phyloP scores from a whole-genome alignment of 2,888 invertebrate genomes.

The Hylaea fasciaria region DNA sequence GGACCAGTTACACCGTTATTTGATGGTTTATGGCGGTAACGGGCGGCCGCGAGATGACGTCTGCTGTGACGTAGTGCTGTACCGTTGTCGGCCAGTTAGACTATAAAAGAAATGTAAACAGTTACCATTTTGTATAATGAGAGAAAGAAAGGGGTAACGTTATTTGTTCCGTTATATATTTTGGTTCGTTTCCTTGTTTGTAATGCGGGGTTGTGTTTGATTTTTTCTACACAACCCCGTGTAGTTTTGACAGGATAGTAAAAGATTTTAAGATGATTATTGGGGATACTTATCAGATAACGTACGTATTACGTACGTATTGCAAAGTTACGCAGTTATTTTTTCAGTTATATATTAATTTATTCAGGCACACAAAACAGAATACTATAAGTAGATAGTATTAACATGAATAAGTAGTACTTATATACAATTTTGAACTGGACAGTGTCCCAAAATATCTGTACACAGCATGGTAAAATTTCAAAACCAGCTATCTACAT shows the following conservation, averaged over 20 bases:
- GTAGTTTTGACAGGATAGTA: not conserved
- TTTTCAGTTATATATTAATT: no score
- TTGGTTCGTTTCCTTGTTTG: conserved; percentile 21
- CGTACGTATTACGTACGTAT: no score
- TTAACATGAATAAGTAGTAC: no score
- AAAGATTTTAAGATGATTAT: no score
- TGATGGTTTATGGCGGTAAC: conserved; percentile 67
- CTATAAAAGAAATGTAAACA: conserved; percentile 50
- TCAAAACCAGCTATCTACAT: no score
- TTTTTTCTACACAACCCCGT: not conserved
- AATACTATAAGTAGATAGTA: no score
- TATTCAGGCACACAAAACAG: no score
- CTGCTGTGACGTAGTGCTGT: conserved; percentile 35
- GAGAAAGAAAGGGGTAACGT: conserved; percentile 50
- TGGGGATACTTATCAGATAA: no score
- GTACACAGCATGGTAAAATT: no score
- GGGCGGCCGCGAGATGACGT: conserved; percentile 51
- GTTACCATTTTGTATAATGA: conserved; percentile 66
- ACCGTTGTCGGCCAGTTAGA: conserved; percentile 41
- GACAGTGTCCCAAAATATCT: no score
- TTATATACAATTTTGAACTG: no score
- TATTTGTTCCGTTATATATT: conserved; percentile 39
- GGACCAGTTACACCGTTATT: conserved; percentile 71
- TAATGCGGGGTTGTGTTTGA: conserved; percentile 4
- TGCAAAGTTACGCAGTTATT: no score